phyloP scores from a whole-genome alignment of 1,140 invertebrate genomes.

The Cydia fagiglandana region DNA sequence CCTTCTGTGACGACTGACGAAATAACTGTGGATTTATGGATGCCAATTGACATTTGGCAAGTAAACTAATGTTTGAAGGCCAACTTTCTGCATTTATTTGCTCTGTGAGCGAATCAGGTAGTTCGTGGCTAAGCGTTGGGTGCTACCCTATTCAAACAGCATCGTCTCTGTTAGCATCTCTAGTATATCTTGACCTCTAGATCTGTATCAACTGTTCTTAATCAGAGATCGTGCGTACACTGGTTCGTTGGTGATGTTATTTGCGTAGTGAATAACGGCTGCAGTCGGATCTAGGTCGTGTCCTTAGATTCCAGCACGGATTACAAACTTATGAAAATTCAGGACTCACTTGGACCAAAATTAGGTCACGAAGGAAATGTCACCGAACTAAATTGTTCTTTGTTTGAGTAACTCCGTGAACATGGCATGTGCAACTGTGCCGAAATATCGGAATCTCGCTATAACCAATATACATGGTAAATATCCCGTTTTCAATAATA shows the following conservation, averaged over 20 bases:
- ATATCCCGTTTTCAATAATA: too few species aligned
- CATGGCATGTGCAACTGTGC: too few species aligned
- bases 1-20: too few species aligned
- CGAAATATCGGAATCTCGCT: too few species aligned
- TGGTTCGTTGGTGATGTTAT: neutral
- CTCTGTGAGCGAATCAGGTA: neutral
- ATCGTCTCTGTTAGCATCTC: neutral
- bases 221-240: neutral
- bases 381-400: neutral
- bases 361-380: neutral
- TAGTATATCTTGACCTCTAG: neutral
- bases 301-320: conserved; percentile 4
- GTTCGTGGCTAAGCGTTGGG: neutral
- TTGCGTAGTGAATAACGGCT: neutral
- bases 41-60: neutral
- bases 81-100: neutral
- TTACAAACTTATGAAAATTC: conserved; percentile 21
- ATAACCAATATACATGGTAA: too few species aligned
- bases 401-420: neutral
- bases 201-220: neutral
- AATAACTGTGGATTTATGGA: neutral
- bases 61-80: neutral
- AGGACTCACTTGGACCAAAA: neutral
- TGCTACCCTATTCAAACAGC: neutral
- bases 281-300: conserved; percentile 2